phyloP scores from a whole-genome alignment of 2,888 invertebrate species.

The Rhingia campestris region DNA sequence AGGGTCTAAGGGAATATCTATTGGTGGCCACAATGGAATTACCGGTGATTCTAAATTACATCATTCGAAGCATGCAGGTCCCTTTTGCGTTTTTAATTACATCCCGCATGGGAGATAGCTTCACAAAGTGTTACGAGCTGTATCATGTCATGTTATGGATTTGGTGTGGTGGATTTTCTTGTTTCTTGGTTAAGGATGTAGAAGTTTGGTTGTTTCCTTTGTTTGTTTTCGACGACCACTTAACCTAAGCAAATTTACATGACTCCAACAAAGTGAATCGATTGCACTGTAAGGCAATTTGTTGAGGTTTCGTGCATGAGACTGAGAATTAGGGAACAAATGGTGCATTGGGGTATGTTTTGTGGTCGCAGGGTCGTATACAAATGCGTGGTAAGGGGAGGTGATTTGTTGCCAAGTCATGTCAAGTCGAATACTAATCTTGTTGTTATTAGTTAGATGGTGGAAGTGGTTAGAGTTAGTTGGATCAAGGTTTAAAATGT shows the following conservation, averaged over 20 bases:
- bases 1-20: neutral
- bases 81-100: slow-evolving; percentile 36
- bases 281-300: neutral
- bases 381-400: slow-evolving; percentile 7
- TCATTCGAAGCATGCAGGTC: slow-evolving; percentile 34
- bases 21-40: slow-evolving; percentile 25
- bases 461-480: neutral
- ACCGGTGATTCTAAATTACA: slow-evolving; percentile 43
- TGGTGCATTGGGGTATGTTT: neutral
- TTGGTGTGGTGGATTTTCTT: neutral
- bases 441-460: neutral
- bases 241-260: neutral
- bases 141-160: neutral
- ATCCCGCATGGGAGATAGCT: neutral
- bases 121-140: neutral
- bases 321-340: neutral
- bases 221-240: neutral
- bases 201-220: neutral
- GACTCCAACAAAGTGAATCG: slow-evolving; percentile 8
- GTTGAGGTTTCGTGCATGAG: slow-evolving; percentile 1
- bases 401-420: slow-evolving; percentile 18
- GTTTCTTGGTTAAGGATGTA: slow-evolving; percentile 21
- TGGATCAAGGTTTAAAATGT: neutral
- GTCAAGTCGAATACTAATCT: slow-evolving; percentile 9
- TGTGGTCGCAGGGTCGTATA: slow-evolving; percentile 25